A percentile compares a stretch with the other conserved stretches of the same genome.
Evolutionary conservation across 2,797 vertebrate genomes (phyloP).

Genomic region (Graptemys geographica): DNA sequence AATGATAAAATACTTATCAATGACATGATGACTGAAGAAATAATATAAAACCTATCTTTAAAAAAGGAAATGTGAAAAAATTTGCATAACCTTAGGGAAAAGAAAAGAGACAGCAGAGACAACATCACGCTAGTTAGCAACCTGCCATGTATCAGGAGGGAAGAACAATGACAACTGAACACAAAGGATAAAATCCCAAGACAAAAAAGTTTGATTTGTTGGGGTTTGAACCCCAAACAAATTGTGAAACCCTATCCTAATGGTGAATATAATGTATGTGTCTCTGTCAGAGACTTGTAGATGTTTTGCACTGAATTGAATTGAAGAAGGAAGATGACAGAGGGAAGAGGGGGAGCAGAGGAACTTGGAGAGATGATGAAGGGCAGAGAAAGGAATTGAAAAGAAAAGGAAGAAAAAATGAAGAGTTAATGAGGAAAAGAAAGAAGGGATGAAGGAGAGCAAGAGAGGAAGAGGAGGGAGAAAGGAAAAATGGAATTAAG

Average conservation of each 20-base stretch:
- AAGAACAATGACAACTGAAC: background rate
- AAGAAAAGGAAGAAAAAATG: background rate
- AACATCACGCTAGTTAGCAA: background rate
- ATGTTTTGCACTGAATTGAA: background rate
- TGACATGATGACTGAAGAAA: background rate
- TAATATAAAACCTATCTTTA: background rate
- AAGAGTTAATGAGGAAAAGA: background rate
- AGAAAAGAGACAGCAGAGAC: background rate
- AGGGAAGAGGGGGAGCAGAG: background rate
- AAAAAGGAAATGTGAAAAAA: background rate
- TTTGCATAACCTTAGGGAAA: background rate
- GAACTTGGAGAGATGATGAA: background rate
- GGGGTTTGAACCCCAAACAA: background rate
- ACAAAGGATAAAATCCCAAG: background rate
- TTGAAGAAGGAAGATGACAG: background rate
- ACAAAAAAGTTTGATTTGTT: background rate
- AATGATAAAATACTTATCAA: background rate
- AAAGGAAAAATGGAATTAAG: background rate
- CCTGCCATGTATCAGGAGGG: background rate
- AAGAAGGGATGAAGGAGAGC: background rate
- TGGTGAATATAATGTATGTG: background rate
- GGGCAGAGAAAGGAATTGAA: background rate
- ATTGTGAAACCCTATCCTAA: background rate
- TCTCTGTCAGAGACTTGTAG: background rate
- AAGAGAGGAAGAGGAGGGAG: rapidly evolving